Conservation (phyloP, 1,140 invertebrate genomes). For the Oryctes rhinoceros region DNA sequence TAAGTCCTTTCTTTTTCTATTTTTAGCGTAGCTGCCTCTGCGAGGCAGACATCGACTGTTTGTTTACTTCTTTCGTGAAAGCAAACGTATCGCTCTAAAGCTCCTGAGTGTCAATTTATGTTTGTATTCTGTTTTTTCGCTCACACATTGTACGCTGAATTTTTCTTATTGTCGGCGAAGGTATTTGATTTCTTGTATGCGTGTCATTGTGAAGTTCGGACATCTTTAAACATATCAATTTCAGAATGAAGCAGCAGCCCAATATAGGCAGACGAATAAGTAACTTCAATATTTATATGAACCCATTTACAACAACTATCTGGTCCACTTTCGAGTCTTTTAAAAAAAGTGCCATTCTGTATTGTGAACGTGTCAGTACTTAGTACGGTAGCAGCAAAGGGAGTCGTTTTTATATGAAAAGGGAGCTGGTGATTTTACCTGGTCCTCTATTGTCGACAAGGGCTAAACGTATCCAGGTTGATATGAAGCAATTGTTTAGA, state of each 20-base stretch:
- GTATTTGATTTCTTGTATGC: conserved; percentile 48
- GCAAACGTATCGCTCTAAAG: conserved; percentile 22
- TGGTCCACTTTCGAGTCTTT: conserved; percentile 48
- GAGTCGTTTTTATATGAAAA: conserved; percentile 51
- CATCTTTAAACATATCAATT: conserved; percentile 57
- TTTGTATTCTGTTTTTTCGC: conserved; percentile 50
- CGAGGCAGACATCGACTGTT: neutral
- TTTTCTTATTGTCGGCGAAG: conserved; percentile 50
- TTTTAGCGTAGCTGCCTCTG: neutral
- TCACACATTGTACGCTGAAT: conserved; percentile 23
- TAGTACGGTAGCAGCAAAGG: conserved; percentile 54
- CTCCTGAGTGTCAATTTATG: conserved; percentile 54
- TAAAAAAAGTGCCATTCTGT: conserved; percentile 54
- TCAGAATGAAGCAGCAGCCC: conserved; percentile 39
- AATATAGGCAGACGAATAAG: neutral
- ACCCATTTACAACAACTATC: neutral
- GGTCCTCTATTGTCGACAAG: conserved; percentile 51
- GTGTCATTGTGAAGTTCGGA: conserved; percentile 50
- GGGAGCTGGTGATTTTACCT: conserved; percentile 55
- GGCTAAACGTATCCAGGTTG: conserved; percentile 46
- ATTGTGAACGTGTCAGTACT: conserved; percentile 57
- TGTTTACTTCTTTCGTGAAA: conserved; percentile 22
- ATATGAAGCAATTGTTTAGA: conserved; percentile 50
- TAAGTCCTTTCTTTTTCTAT: neutral
- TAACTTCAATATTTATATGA: neutral